phyloP scores from a whole-genome alignment of 2,113 vertebrate species.

The Dasyornis broadbenti region DNA sequence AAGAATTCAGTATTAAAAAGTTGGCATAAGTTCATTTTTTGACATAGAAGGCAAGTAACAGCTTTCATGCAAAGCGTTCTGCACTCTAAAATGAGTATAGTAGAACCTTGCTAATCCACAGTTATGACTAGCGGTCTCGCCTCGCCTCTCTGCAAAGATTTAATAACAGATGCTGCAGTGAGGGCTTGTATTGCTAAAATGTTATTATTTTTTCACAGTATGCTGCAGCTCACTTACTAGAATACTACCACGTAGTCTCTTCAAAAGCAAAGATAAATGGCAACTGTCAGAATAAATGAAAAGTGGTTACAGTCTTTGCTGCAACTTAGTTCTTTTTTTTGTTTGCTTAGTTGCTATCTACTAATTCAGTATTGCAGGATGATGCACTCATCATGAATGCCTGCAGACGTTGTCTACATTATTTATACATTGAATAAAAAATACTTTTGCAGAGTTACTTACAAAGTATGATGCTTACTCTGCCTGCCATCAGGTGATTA shows the following conservation, averaged over 20 bases:
- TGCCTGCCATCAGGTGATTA: not conserved
- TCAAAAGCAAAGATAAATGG: slow-evolving; percentile 20
- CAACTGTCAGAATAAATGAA: not conserved
- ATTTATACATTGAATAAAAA: not conserved
- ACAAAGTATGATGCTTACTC: not conserved
- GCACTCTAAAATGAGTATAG: not conserved
- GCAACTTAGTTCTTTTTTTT: not conserved
- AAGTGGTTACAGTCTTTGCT: not conserved
- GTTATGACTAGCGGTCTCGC: slow-evolving; percentile 27
- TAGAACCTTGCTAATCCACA: slow-evolving; percentile 37
- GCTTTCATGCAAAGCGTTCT: not conserved
- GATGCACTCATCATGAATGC: not conserved
- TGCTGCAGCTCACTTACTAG: not conserved
- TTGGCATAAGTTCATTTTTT: slow-evolving; percentile 20
- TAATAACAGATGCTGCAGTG: slow-evolving; percentile 54
- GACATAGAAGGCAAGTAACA: not conserved
- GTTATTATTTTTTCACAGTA: slow-evolving; percentile 31
- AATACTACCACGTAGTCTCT: not conserved
- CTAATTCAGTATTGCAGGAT: not conserved
- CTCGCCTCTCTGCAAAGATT: slow-evolving; percentile 39
- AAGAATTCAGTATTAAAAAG: not conserved
- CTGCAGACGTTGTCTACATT: not conserved
- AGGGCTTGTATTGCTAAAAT: slow-evolving; percentile 26
- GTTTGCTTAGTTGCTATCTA: not conserved
- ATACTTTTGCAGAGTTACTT: not conserved